Percentiles rank a stretch among this genome's conserved stretches.
These are phyloP conservation scores for Hydropotes inermis DNA, from an alignment of 2,113 vertebrate genomes.

Conservation along the genomic window DNA sequence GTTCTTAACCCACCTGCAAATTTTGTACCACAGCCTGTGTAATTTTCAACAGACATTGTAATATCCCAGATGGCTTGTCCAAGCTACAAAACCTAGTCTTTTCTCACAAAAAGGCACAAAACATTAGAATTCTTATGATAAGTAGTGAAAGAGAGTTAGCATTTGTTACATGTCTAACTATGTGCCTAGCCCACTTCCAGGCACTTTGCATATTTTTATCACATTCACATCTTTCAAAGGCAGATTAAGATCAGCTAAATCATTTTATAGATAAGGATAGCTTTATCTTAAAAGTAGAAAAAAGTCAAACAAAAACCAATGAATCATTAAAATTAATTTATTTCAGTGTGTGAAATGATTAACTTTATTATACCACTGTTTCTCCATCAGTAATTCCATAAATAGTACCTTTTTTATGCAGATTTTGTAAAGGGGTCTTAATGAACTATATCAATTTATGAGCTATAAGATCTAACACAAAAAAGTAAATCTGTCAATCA, in stretches of 20 bases:
- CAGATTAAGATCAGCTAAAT: background rate
- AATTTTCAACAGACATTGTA: conserved; percentile 45
- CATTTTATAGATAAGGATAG: background rate
- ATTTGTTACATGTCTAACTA: background rate
- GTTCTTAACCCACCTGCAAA: background rate
- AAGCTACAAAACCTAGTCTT: conserved; percentile 57
- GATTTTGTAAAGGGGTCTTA: background rate
- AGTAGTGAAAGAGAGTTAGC: background rate
- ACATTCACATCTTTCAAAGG: background rate
- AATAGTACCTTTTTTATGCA: background rate
- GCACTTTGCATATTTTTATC: background rate
- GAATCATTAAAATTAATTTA: conserved; percentile 13
- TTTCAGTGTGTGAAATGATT: background rate
- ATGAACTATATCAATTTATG: background rate
- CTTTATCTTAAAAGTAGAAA: conserved; percentile 24
- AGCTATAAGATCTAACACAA: background rate
- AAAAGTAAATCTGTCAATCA: background rate
- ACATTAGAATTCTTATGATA: conserved; percentile 1
- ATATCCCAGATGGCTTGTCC: conserved; percentile 30
- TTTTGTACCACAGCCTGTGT: background rate
- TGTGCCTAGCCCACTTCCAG: background rate
- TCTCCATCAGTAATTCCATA: background rate
- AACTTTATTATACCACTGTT: background rate
- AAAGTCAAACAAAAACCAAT: background rate
- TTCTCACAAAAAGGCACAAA: conserved; percentile 37